A percentile compares a stretch with the other conserved stretches of the same genome.
These are phyloP conservation scores for Lampris incognitus DNA, from an alignment of 2,113 vertebrate genomes.

Conservation along the genomic window DNA sequence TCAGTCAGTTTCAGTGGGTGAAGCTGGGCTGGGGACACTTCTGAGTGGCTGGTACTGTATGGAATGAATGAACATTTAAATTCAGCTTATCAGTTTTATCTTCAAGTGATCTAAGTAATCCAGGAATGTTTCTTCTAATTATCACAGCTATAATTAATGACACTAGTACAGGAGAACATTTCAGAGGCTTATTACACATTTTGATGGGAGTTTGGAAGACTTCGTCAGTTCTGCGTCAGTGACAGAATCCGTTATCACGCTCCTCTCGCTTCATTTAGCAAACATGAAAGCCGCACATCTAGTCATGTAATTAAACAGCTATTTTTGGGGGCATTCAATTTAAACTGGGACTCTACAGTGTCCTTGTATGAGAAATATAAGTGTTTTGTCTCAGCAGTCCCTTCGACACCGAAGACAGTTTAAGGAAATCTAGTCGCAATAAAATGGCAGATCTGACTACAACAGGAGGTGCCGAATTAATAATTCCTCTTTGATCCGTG, in stretches of 20 bases:
- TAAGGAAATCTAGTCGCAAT: constrained; percentile 61
- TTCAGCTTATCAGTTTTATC: constrained; percentile 66
- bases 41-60: too few species aligned
- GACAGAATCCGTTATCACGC: constrained; percentile 68
- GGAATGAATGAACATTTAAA: constrained; percentile 1
- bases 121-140: constrained; percentile 63
- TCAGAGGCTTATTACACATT: constrained; percentile 48
- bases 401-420: constrained; percentile 65
- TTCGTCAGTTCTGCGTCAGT: constrained; percentile 47
- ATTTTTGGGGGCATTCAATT: constrained; percentile 78
- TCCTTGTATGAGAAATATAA: constrained; percentile 61
- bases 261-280: constrained; percentile 62
- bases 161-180: constrained; percentile 59
- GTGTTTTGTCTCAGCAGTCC: constrained; percentile 66
- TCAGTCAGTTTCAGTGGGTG: too few species aligned
- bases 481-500: constrained; percentile 70
- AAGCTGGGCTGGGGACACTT: too few species aligned
- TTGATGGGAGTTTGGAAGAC: constrained; percentile 32
- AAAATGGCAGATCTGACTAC: constrained; percentile 57
- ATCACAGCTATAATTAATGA: constrained; percentile 67
- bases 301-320: constrained; percentile 78
- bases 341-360: constrained; percentile 67
- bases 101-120: constrained; percentile 58
- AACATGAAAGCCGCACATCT: constrained; percentile 77
- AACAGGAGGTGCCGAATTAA: constrained; percentile 56